Evolutionary conservation across 2,113 vertebrate species (phyloP).

Genomic region (Daubentonia madagascariensis): DNA sequence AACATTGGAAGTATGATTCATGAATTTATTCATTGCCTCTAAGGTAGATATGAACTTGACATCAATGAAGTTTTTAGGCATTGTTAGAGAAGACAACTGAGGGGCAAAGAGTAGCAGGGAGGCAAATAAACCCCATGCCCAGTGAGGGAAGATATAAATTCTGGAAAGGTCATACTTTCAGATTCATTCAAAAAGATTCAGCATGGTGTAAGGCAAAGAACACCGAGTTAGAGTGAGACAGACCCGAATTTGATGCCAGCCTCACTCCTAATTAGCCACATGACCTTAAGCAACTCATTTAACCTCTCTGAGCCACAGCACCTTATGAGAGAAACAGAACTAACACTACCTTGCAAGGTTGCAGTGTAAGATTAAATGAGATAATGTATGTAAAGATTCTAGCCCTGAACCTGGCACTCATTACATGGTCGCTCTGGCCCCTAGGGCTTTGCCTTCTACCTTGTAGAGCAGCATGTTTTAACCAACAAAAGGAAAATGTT

Average conservation of each 20-base stretch:
- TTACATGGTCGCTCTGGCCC: neutral
- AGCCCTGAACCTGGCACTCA: neutral
- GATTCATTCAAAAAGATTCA: constrained; percentile 34
- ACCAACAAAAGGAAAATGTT: neutral
- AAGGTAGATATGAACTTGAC: constrained; percentile 34
- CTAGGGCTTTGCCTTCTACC: neutral
- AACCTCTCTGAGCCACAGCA: neutral
- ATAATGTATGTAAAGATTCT: neutral
- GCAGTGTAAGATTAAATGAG: constrained; percentile 26
- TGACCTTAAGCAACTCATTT: constrained; percentile 39
- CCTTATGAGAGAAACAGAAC: neutral
- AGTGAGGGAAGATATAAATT: constrained; percentile 31
- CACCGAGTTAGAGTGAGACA: neutral
- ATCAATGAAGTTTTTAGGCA: constrained; percentile 45
- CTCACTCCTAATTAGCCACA: constrained; percentile 30
- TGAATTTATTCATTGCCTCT: constrained; percentile 44
- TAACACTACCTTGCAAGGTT: neutral
- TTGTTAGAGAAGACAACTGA: constrained; percentile 51
- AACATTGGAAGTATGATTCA: neutral
- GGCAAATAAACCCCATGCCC: constrained; percentile 22
- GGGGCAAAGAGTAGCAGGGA: constrained; percentile 31
- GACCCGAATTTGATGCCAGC: neutral
- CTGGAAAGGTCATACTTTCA: constrained; percentile 43
- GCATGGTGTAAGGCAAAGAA: neutral
- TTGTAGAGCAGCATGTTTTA: neutral